Evolutionary conservation across 2,888 invertebrate genomes (phyloP), one percentile per base, ranked within the genome.

Genomic region (Drosophila maculinotata): DNA sequence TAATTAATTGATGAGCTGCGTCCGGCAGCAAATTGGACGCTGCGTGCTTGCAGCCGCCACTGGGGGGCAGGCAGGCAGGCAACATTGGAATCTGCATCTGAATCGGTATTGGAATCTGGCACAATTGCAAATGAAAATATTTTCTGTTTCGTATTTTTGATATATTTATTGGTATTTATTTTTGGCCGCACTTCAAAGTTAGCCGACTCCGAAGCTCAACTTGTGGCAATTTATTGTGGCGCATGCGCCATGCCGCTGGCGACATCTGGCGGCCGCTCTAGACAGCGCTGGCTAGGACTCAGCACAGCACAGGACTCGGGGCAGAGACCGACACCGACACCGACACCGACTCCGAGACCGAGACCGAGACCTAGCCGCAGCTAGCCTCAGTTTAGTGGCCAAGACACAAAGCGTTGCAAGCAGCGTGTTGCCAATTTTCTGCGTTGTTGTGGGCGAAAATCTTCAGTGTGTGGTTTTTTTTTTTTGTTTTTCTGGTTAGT

Each of bases 1-100:
- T 80, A 80, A 85, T 83, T 85, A 83, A 83, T 83, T 83, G 85
- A 83, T 83, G 83, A 83, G 80, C 80, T 72, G 82, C 74, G 76
- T 72, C 79, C 76, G 80, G 76, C 82, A 54, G 60, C 65, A 69
- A 82, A 78, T 76, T 80, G 57, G 42, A 42, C 41, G 58, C 7
- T 15, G 15, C 14, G 38, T 65, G 68, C 57, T n/a, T n/a, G n/a
- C n/a, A n/a, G n/a, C 14, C 33, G 8, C 3, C 9, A 17, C 17
- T 9, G 17, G 3, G 1, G 53, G 64, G 62, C 69, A 47, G 73
- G 68, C 76, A 76, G 54, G 76, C 20, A 49, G 20, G 41, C 14
- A 15, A 12, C n/a, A 52, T 42, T 28, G 41, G 39, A 28, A 44
- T n/a, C 17, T 17, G 59, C 45, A 36, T 36, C 36, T 36, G 36